Evolutionary conservation across 2,888 invertebrate genomes (phyloP).

Genomic region (Drosophila dives): DNA sequence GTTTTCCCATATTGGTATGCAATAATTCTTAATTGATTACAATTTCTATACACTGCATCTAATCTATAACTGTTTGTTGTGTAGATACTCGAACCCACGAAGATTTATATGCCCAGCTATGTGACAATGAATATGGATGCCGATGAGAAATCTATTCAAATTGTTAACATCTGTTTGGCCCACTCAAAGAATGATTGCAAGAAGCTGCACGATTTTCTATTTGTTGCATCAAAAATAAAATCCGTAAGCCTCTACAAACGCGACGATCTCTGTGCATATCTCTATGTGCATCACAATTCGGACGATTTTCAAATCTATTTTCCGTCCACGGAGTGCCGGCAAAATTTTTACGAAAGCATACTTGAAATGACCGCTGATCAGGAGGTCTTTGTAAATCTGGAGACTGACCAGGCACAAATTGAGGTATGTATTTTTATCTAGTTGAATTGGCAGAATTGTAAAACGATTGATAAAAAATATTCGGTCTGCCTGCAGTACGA

Average conservation of each 20-base stretch:
- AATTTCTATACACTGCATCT: neutral
- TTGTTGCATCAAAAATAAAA: slow-evolving; percentile 90
- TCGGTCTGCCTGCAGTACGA: slow-evolving; percentile 88
- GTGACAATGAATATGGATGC: slow-evolving; percentile 97
- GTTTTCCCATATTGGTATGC: slow-evolving; percentile 90
- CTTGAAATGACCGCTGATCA: slow-evolving; percentile 95
- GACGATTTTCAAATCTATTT: slow-evolving; percentile 99
- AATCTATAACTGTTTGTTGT: neutral
- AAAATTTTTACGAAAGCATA: slow-evolving; percentile 93
- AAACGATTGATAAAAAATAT: neutral
- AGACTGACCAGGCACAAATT: slow-evolving; percentile 89
- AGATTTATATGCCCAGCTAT: slow-evolving; percentile 97
- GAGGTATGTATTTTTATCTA: slow-evolving; percentile 86
- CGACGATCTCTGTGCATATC: slow-evolving; percentile 97
- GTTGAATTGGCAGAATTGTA: neutral
- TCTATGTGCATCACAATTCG: slow-evolving; percentile 99
- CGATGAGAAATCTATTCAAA: slow-evolving; percentile 95
- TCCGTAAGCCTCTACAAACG: slow-evolving; percentile 94
- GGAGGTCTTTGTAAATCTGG: slow-evolving; percentile 91
- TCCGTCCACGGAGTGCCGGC: slow-evolving; percentile 94
- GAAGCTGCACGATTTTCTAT: slow-evolving; percentile 97
- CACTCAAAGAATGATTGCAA: slow-evolving; percentile 91
- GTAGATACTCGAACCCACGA: slow-evolving; percentile 94
- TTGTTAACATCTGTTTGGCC: slow-evolving; percentile 93
- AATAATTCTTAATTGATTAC: neutral